Evolutionary conservation across 1,140 invertebrate genomes (phyloP), one percentile per base, ranked within the genome.

Genomic region (Papilio helenus): DNA sequence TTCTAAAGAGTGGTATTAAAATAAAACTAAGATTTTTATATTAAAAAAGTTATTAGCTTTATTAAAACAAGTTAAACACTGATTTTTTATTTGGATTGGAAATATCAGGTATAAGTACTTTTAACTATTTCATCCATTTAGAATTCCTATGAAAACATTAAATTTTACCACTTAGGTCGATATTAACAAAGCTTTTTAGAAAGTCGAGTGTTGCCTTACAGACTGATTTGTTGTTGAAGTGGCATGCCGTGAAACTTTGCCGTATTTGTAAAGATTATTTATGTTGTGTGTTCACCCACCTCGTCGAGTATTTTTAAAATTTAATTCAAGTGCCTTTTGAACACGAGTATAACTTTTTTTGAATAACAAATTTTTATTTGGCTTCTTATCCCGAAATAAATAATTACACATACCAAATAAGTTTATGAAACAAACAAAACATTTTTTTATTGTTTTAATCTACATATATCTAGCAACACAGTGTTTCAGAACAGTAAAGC

Each of bases 231-330:
- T 68, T 68, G 26, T 68, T 68, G 61, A 68, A 68, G 16, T 16
- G 61, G 61, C 61, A 34, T 16, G 26, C 14, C 61, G 58, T 8
- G 61, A 68, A 68, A 68, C 61, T 68, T 68, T 68, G 26, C 12
- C 61, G 26, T 68, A 26, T 68, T 68, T 68, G 61, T 68, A 68
- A 68, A 68, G 61, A 68, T 29, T 29, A 29, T 29, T 68, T 68
- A 68, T 29, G 26, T 26, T 18, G 23, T 55, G 61, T 26, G 26
- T 68, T 26, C 23, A 68, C 26, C 26, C 51, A 55, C 18, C 51
- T n/a, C 51, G 51, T 55, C 18, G 51, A 14, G 61, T 68, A 68
- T 68, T 29, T 68, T 68, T 18, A 16, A 68, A 68, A 16, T 29
- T 29, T 34, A 12, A 14, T 61, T 3, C 14, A 68, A 68, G 61